A percentile compares a stretch with the other conserved stretches of the same genome.
Conservation (phyloP, 1,140 invertebrate species). For the Drosophila orena region DNA sequence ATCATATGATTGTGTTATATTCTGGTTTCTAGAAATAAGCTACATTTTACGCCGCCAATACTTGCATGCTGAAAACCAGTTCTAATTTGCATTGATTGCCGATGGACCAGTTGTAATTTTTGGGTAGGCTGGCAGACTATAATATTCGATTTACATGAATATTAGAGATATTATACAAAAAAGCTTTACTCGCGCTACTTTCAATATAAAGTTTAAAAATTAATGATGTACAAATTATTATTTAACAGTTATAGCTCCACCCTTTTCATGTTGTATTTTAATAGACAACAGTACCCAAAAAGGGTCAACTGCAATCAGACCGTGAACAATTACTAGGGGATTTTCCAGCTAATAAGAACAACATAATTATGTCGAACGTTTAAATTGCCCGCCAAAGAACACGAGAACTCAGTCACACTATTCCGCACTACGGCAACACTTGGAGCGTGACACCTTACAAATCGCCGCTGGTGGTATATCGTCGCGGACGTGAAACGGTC, state of each 20-base stretch:
- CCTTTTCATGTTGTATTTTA: neutral
- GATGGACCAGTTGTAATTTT: too few species aligned
- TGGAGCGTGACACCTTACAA: conserved; percentile 1
- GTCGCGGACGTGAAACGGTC: neutral
- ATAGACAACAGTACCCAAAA: neutral
- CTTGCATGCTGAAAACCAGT: too few species aligned
- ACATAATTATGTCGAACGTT: neutral
- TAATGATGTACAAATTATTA: too few species aligned
- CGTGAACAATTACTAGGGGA: neutral
- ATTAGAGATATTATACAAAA: too few species aligned
- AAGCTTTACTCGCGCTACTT: too few species aligned
- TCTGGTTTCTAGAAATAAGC: too few species aligned
- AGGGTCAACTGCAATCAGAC: neutral
- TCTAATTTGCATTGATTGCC: too few species aligned
- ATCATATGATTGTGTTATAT: too few species aligned
- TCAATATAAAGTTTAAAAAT: too few species aligned
- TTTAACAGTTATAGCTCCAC: neutral
- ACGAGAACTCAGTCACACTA: neutral
- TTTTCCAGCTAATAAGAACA: neutral
- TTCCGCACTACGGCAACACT: conserved; percentile 7
- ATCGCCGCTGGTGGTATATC: neutral
- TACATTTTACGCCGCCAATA: too few species aligned
- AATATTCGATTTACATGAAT: too few species aligned
- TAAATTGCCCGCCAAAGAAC: conserved; percentile 1
- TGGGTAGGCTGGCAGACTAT: too few species aligned